Percentiles rank a stretch among this genome's conserved stretches.
Evolutionary conservation across 2,797 vertebrate species (phyloP).

Genomic region (Bucorvus abyssinicus): DNA sequence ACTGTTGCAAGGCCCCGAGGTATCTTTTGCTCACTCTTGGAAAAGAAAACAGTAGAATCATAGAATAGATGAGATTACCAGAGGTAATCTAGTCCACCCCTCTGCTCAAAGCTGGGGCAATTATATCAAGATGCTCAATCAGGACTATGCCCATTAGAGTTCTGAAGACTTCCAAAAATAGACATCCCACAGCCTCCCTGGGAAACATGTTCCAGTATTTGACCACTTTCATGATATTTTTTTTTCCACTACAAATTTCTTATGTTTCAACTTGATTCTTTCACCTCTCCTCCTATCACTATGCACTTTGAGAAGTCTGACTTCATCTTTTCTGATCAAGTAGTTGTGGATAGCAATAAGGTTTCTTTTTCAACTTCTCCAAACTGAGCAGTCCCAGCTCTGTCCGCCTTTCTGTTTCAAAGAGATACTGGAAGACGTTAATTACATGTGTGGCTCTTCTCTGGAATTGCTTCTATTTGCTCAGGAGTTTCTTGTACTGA

Average conservation of each 20-base stretch:
- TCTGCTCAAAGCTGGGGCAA: neutral
- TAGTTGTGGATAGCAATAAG: neutral
- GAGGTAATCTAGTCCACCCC: too few relatives aligned
- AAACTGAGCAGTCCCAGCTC: neutral
- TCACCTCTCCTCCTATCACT: neutral
- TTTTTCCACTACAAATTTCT: neutral
- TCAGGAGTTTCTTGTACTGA: neutral
- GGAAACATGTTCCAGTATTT: neutral
- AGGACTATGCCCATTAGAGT: neutral
- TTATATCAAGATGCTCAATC: neutral
- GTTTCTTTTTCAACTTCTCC: neutral
- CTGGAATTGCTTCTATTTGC: neutral
- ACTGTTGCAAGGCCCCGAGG: too few relatives aligned
- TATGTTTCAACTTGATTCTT: neutral
- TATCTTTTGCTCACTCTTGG: too few relatives aligned
- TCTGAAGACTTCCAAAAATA: neutral
- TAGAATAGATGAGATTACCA: too few relatives aligned
- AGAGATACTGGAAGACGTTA: neutral
- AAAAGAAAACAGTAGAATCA: too few relatives aligned
- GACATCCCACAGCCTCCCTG: neutral
- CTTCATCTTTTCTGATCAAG: neutral
- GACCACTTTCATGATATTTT: neutral
- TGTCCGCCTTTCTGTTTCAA: neutral
- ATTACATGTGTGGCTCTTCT: neutral
- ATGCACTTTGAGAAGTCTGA: neutral